Evolutionary conservation across 2,888 invertebrate genomes (phyloP).

Genomic region (Pterobdella sp.): DNA sequence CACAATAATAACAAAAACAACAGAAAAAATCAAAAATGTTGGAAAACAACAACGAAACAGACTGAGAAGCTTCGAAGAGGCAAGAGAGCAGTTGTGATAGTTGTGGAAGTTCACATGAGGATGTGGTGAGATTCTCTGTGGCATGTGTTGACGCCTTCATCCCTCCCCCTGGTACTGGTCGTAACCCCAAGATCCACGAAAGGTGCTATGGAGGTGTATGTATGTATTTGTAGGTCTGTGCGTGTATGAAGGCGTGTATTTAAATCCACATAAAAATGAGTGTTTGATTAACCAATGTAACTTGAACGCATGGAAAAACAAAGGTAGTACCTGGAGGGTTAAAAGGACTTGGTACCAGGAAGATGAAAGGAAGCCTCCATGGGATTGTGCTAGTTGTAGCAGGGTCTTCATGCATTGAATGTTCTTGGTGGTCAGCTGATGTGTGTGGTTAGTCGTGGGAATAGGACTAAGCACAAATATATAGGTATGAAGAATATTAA

Average conservation of each 20-base stretch:
- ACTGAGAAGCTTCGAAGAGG: constrained; percentile 85
- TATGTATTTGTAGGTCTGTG: not conserved
- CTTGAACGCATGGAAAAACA: not conserved
- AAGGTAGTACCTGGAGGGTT: constrained; percentile 65
- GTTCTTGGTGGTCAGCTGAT: constrained; percentile 83
- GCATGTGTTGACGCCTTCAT: constrained; percentile 62
- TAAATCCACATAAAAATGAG: not conserved
- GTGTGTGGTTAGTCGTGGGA: constrained; percentile 26
- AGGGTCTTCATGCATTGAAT: constrained; percentile 89
- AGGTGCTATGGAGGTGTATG: constrained; percentile 53
- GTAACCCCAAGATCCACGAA: constrained; percentile 88
- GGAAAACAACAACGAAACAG: constrained; percentile 26
- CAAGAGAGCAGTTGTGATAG: constrained; percentile 65
- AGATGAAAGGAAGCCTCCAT: constrained; percentile 80
- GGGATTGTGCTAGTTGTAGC: constrained; percentile 77
- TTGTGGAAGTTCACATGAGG: constrained; percentile 86
- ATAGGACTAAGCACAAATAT: not conserved
- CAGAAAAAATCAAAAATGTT: too few species aligned
- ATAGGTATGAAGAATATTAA: too few species aligned
- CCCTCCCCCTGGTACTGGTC: constrained; percentile 87
- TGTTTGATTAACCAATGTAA: not conserved
- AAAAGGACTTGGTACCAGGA: constrained; percentile 93
- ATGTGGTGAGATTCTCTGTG: constrained; percentile 62
- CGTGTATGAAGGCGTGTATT: not conserved
- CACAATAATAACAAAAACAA: not conserved